Evolutionary conservation across 1,140 invertebrate species (phyloP), one percentile per base, ranked within the genome.

Genomic region (Drosophila ficusphila): DNA sequence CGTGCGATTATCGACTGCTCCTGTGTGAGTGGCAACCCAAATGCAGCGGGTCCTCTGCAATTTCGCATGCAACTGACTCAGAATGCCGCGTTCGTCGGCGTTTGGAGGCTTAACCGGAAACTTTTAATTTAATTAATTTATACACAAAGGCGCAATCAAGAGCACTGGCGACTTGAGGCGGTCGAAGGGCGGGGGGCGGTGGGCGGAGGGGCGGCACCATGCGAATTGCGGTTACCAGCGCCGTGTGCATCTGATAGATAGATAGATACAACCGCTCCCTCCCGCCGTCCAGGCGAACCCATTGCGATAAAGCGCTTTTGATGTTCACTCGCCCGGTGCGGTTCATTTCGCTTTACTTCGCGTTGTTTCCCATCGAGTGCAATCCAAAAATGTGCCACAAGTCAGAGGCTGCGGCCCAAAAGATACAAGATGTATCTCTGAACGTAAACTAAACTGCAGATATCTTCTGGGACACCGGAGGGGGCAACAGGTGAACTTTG

Each of bases 101-200:
- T 89, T 88, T 72, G 83, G 65, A 88, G 86, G 88, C 74, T 86
- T 90, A 90, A 90, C 88, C 89, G 88, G 88, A 90, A 90, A 90
- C 82, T 90, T 90, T 90, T 90, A 90, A 90, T 90, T 90, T 90
- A 90, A 90, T 90, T 90, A 90, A 90, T 90, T 90, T 86, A 86
- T 82, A 81, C 88, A 90, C 76, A 90, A 90, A 83, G 81, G 88
- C 86, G 83, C 79, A 88, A 88, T 88, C 82, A 88, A 78, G 77
- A 78, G 56, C 79, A 82, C 39, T 58, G 82, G 56, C 64, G 68
- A 69, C 61, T 73, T 44, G 36, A 19, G 42, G 31, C 25, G 16
- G 21, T 14, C 38, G 16, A 33, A 61, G 36, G 57, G 51, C 27
- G 14, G 18, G 27, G 8, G 9, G n/a, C 6, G 3, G 46, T 5